A percentile compares a stretch with the other conserved stretches of the same genome.
These are phyloP conservation scores for Megaceryle torquata DNA, from an alignment of 2,113 vertebrate genomes.

Conservation along the genomic window DNA sequence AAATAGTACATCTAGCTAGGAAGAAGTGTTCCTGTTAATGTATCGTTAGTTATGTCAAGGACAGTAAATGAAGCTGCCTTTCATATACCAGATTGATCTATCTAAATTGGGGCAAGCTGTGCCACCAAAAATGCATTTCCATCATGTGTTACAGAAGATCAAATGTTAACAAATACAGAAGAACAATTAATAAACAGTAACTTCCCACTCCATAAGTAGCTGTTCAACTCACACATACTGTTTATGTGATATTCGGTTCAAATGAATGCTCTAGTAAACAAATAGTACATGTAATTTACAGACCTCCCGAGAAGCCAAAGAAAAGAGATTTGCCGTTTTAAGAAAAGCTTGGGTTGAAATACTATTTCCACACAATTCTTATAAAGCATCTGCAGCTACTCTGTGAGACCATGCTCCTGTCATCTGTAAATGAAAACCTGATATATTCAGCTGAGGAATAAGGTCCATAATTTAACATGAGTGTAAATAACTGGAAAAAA, in stretches of 20 bases:
- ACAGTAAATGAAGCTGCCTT: conserved; percentile 67
- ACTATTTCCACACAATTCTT: background rate
- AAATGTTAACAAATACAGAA: conserved; percentile 30
- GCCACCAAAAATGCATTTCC: conserved; percentile 40
- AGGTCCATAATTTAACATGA: background rate
- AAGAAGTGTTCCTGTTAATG: conserved; percentile 41
- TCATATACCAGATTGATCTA: conserved; percentile 54
- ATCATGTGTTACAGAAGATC: background rate
- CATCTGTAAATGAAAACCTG: conserved; percentile 11
- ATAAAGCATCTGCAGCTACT: background rate
- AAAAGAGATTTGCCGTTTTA: background rate
- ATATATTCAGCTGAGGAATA: background rate
- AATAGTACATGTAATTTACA: background rate
- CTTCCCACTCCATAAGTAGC: background rate
- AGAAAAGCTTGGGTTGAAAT: background rate
- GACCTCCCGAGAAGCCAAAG: background rate
- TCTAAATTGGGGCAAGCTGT: conserved; percentile 12
- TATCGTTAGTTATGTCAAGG: conserved; percentile 74
- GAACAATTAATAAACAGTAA: conserved; percentile 31
- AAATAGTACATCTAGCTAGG: conserved; percentile 42
- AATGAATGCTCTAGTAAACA: background rate
- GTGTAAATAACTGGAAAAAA: background rate
- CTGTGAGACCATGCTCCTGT: background rate
- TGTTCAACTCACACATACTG: background rate
- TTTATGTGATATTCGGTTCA: background rate